These are phyloP conservation scores for Phalanger gymnotis DNA, from an alignment of 2,797 vertebrate genomes.

Conservation along the genomic window DNA sequence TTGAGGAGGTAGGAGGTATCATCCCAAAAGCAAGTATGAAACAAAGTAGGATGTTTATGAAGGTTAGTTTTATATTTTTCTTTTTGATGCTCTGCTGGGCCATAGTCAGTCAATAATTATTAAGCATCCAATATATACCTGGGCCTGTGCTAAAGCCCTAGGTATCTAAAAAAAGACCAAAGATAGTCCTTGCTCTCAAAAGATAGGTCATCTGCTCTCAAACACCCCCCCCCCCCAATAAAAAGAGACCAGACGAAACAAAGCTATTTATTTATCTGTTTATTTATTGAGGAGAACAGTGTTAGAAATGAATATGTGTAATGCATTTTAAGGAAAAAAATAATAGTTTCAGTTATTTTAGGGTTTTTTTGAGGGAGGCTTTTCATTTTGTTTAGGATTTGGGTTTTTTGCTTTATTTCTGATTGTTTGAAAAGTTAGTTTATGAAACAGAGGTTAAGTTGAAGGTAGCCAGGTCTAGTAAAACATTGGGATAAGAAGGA, in stretches of 20 bases:
- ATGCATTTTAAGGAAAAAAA: neutral
- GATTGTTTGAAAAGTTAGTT: neutral
- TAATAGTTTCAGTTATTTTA: neutral
- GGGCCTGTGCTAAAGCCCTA: neutral
- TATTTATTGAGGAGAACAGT: neutral
- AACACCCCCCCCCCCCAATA: too few species aligned
- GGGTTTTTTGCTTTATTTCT: neutral
- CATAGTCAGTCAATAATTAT: neutral
- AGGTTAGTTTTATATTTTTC: neutral
- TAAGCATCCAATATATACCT: neutral
- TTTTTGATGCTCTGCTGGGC: neutral
- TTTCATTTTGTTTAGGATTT: neutral
- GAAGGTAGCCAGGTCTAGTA: neutral
- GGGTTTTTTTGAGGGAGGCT: neutral
- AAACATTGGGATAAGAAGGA: neutral
- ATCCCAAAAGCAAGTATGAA: slow-evolving; percentile 35
- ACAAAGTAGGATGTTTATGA: slow-evolving; percentile 10
- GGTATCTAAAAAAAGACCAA: neutral
- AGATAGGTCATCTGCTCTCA: neutral
- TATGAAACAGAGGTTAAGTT: neutral
- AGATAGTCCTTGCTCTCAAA: neutral
- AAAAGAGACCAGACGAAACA: neutral
- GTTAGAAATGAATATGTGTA: neutral
- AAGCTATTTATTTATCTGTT: neutral
- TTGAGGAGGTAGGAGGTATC: slow-evolving; percentile 19